phyloP scores from a whole-genome alignment of 2,888 invertebrate genomes.

The Brassicogethes aeneus region DNA sequence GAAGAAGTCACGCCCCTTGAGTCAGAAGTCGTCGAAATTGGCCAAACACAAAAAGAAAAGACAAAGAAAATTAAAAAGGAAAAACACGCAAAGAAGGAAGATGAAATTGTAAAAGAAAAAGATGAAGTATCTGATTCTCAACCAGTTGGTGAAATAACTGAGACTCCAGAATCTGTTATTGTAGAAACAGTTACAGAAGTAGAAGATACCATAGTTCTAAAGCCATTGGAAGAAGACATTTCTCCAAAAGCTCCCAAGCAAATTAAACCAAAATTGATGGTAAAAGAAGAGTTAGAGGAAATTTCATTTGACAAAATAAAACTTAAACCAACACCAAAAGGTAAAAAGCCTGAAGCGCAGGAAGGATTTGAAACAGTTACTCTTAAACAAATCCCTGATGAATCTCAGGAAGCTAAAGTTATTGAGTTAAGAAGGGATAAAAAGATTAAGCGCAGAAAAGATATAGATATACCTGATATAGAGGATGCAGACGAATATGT shows the following conservation, averaged over 20 bases:
- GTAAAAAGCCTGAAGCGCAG: slow-evolving; percentile 24
- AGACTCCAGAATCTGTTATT: slow-evolving; percentile 30
- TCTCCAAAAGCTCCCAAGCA: slow-evolving; percentile 23
- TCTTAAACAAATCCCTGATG: slow-evolving; percentile 30
- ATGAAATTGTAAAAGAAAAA: slow-evolving; percentile 36
- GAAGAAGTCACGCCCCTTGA: background rate
- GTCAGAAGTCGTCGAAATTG: slow-evolving; percentile 11
- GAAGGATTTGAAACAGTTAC: slow-evolving; percentile 31
- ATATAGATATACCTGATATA: slow-evolving; percentile 22
- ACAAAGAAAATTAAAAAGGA: slow-evolving; percentile 23
- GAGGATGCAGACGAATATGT: slow-evolving; percentile 28
- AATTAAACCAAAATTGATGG: slow-evolving; percentile 34
- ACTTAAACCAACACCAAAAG: slow-evolving; percentile 21
- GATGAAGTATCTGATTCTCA: slow-evolving; percentile 27
- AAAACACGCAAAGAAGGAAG: slow-evolving; percentile 21
- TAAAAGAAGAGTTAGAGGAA: slow-evolving; percentile 25
- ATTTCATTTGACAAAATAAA: slow-evolving; percentile 18
- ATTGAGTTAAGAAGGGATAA: slow-evolving; percentile 23
- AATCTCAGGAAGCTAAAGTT: slow-evolving; percentile 19
- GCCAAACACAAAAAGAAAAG: slow-evolving; percentile 9
- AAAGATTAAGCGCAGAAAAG: slow-evolving; percentile 20
- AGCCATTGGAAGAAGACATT: slow-evolving; percentile 36
- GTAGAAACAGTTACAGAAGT: slow-evolving; percentile 50
- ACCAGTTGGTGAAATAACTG: slow-evolving; percentile 28
- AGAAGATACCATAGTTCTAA: slow-evolving; percentile 50